Evolutionary conservation across 35 echinoderm and acorn worm species (phyloP).

Genomic region (Heliocidaris tuberculata): DNA sequence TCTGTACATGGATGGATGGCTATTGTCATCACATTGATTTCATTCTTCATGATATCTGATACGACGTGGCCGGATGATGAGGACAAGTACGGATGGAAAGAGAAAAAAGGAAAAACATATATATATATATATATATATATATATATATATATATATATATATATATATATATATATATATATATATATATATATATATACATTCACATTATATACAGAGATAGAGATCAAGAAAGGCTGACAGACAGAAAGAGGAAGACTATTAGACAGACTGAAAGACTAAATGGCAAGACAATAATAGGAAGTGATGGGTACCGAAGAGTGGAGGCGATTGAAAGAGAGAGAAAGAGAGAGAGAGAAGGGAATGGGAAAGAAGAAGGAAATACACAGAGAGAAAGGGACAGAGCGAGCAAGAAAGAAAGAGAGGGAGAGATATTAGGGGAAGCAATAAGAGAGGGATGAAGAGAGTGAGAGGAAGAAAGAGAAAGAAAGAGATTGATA

Average conservation of each 20-base stretch:
- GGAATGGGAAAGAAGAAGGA: background rate
- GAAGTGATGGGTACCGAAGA: background rate
- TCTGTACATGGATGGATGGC: background rate
- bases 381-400: too few species aligned
- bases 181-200: too few species aligned
- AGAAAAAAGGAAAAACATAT: background rate
- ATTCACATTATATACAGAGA: too few species aligned
- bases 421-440: background rate
- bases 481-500: background rate
- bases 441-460: background rate
- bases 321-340: too few species aligned
- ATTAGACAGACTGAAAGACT: background rate
- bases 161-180: too few species aligned
- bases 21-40: conserved; percentile 2
- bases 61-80: background rate
- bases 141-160: too few species aligned
- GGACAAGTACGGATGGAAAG: background rate
- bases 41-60: conserved; percentile 4
- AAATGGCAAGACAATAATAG: too few species aligned
- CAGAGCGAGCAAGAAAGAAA: background rate
- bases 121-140: too few species aligned
- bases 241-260: background rate
- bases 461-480: background rate
- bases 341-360: background rate
- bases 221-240: background rate